These are phyloP conservation scores for Peromyscus eremicus DNA, from an alignment of 2,797 vertebrate genomes.

Conservation along the genomic window DNA sequence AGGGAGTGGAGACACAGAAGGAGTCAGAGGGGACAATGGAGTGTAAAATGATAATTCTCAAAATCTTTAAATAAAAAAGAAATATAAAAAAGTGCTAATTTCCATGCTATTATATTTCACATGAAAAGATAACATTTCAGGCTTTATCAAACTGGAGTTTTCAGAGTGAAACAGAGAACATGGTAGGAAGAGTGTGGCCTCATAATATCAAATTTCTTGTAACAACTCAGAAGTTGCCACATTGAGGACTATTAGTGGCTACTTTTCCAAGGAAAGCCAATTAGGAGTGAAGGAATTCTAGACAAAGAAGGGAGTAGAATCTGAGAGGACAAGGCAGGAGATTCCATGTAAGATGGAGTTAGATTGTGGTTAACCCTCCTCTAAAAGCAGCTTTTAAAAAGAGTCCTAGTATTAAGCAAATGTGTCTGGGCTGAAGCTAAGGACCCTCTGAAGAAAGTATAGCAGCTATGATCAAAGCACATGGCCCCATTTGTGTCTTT, in stretches of 20 bases:
- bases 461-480: background rate
- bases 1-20: background rate
- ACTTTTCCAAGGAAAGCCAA: background rate
- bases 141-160: slow-evolving; percentile 24
- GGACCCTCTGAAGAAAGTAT: background rate
- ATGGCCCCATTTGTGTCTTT: background rate
- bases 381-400: background rate
- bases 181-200: background rate
- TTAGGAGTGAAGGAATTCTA: background rate
- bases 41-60: background rate
- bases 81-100: background rate
- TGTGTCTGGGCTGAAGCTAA: background rate
- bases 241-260: background rate
- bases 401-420: background rate
- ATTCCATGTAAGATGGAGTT: background rate
- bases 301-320: background rate
- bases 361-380: background rate
- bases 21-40: background rate
- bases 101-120: background rate
- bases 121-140: background rate
- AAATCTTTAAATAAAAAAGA: background rate
- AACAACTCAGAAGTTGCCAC: background rate
- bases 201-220: background rate
- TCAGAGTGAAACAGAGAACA: background rate
- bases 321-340: background rate